Evolutionary conservation across 2,113 vertebrate species (phyloP).

Genomic region (Pteropus alecto): DNA sequence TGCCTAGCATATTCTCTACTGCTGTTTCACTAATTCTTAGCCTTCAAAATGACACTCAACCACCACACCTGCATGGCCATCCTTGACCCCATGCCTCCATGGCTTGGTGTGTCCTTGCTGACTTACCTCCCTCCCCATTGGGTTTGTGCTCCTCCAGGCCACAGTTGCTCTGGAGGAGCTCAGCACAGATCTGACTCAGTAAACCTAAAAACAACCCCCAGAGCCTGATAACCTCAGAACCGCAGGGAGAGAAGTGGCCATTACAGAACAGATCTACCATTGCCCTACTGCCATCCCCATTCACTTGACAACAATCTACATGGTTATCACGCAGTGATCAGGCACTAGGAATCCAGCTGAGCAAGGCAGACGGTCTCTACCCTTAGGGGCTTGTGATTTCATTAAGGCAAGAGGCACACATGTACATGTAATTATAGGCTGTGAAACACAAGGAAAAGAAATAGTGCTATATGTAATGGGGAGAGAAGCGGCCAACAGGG

Average conservation of each 20-base stretch:
- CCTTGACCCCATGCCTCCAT: not conserved
- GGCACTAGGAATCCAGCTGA: too few species aligned
- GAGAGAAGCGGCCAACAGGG: not conserved
- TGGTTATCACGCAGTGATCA: accelerated
- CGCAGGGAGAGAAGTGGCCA: not conserved
- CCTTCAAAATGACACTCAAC: not conserved
- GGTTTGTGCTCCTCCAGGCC: not conserved
- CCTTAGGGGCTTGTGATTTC: not conserved
- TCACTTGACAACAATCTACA: not conserved
- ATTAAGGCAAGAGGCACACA: not conserved
- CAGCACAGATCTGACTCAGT: not conserved
- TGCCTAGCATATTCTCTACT: not conserved
- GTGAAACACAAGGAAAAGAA: not conserved
- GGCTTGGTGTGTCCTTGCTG: not conserved
- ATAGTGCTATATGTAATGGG: too few species aligned
- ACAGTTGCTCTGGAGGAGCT: not conserved
- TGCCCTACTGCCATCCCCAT: not conserved
- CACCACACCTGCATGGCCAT: accelerated
- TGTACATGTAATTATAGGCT: accelerated
- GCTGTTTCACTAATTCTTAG: not conserved
- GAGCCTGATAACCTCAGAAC: not conserved
- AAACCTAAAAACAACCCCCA: not conserved
- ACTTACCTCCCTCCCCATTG: not conserved
- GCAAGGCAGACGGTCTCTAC: not conserved
- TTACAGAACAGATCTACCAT: not conserved